Evolutionary conservation across 2,113 vertebrate species (phyloP), one percentile per base, ranked within the genome.

Genomic region (Ptychochromis oligacanthus): DNA sequence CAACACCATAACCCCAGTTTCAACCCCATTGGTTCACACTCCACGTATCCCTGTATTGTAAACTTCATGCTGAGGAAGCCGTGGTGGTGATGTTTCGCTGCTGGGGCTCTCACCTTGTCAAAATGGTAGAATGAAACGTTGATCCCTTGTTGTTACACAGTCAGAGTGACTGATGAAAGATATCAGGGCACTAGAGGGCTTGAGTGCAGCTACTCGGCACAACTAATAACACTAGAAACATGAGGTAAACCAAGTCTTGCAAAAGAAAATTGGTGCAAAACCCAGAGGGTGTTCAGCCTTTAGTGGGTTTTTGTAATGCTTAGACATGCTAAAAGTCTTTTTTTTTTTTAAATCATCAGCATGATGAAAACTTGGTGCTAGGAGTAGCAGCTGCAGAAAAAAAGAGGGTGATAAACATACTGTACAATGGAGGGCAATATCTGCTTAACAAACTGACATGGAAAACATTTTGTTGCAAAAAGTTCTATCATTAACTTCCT

Each of bases 91-190:
- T 67, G 78, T 93, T 87, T 90, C 77, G 84, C 52, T 91, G 88
- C 84, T 84, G 77, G 85, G 72, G 80, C 85, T 93, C 91, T 86
- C 90, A 90, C 88, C 77, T 87, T 82, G 82, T 90, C 80, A 11
- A 88, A 91, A 93, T 85, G 86, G 82, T 36, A 86, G 86, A 90
- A 87, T 87, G 92, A 94, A 87, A 87, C n/a, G 92, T 88, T 94
- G 92, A 95, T 93, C 92, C 89, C 83, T 93, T 93, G 89, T 92
- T 94, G 90, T 85, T 92, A 90, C 89, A 93, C 80, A 61, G 67
- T 2, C 81, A 20, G 81, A 94, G 90, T 89, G 89, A 87, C 92
- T 88, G 93, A 93, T 93, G 95, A 95, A 92, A 94, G 94, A 94
- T 84, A 75, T 22, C 6, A 1, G 59, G 75, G 78, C 78, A 80